Evolutionary conservation across 2,797 vertebrate species (phyloP).

Genomic region (Calcarius lapponicus): DNA sequence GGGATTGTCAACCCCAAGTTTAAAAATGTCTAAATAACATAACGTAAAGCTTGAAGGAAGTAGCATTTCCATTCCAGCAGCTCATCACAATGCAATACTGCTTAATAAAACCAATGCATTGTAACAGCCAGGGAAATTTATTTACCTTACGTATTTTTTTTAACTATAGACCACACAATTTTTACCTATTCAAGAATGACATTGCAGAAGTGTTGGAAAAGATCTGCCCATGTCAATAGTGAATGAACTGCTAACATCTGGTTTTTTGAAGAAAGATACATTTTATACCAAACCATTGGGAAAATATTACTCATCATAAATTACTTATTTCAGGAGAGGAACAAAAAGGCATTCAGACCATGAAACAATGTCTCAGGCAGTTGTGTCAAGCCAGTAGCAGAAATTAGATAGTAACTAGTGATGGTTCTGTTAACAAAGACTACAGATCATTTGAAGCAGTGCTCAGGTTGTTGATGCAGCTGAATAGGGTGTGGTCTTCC

Average conservation of each 20-base stretch:
- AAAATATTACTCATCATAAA: background rate
- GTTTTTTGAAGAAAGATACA: background rate
- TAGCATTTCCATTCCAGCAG: slow-evolving; percentile 16
- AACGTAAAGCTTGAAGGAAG: slow-evolving; percentile 23
- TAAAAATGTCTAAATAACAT: slow-evolving; percentile 52
- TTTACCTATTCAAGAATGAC: background rate
- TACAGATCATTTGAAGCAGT: background rate
- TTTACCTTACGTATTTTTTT: background rate
- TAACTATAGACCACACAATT: background rate
- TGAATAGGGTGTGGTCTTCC: background rate
- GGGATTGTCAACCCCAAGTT: slow-evolving; percentile 12
- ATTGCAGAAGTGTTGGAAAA: background rate
- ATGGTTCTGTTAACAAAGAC: background rate
- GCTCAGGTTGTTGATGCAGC: background rate
- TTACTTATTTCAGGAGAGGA: background rate
- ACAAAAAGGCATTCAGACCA: background rate
- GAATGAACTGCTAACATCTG: background rate
- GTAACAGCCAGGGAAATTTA: background rate
- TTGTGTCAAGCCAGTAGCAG: background rate
- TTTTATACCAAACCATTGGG: background rate
- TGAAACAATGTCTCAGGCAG: background rate
- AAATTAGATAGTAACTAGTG: background rate
- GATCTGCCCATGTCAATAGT: background rate
- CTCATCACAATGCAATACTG: slow-evolving; percentile 15
- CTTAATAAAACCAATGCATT: slow-evolving; percentile 44